Evolutionary conservation across 2,797 vertebrate genomes (phyloP).

Genomic region (Ambastaia sidthimunki): DNA sequence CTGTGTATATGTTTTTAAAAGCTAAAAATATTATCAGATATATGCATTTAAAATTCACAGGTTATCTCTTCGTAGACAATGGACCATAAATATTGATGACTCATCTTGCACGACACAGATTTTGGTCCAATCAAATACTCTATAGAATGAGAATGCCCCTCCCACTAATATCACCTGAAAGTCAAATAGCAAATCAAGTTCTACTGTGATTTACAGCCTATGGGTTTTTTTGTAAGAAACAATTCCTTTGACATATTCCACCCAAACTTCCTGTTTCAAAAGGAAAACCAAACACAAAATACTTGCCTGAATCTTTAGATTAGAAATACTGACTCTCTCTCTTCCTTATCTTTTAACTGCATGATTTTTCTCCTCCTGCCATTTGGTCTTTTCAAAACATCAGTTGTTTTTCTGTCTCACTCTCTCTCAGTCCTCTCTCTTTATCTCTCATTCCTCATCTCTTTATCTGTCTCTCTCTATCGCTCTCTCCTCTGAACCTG

Average conservation of each 20-base stretch:
- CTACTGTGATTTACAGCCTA: no score
- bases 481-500: constrained; percentile 23
- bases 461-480: constrained; percentile 22
- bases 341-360: constrained; percentile 55
- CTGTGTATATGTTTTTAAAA: neutral
- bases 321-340: neutral
- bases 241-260: neutral
- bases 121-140: neutral
- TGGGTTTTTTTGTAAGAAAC: neutral
- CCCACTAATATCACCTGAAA: neutral
- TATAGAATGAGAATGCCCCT: neutral
- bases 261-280: neutral
- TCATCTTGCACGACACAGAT: neutral
- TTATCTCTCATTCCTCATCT: neutral
- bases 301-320: neutral
- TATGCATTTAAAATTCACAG: neutral
- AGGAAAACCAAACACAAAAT: neutral
- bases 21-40: neutral
- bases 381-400: constrained; percentile 60
- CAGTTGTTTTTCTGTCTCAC: constrained; percentile 50
- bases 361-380: constrained; percentile 63
- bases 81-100: neutral
- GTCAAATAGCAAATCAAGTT: neutral
- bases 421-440: neutral
- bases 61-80: neutral